Conservation (phyloP, 2,888 invertebrate genomes). For the Erebia ligea region DNA sequence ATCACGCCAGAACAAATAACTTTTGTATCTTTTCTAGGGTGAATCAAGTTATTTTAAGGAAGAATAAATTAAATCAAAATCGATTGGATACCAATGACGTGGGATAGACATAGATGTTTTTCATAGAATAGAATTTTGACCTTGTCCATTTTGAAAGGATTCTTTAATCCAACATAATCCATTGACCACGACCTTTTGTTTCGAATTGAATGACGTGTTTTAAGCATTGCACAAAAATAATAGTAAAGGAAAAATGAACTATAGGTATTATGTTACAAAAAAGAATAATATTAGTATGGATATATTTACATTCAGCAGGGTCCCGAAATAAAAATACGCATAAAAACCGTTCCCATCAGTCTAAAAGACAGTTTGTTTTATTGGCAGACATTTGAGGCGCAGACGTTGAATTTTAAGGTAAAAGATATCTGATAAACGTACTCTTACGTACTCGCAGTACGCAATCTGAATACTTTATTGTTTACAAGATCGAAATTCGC, state of each 20-base stretch:
- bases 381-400: constrained; percentile 22
- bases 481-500: constrained; percentile 34
- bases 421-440: constrained; percentile 34
- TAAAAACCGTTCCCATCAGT: constrained; percentile 21
- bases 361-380: constrained; percentile 28
- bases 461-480: constrained; percentile 33
- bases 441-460: constrained; percentile 21
- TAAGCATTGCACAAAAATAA: neutral
- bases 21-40: no score
- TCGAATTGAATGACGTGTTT: neutral
- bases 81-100: neutral
- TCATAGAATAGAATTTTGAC: neutral
- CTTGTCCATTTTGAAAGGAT: neutral
- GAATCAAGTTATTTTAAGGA: no score
- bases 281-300: neutral
- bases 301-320: constrained; percentile 14
- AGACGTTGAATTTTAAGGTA: constrained; percentile 34
- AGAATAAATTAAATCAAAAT: no score
- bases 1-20: no score
- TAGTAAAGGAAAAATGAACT: neutral
- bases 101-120: neutral
- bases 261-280: neutral
- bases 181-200: neutral
- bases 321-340: constrained; percentile 16
- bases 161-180: neutral